phyloP scores from a whole-genome alignment of 2,888 invertebrate genomes.

The Pterobdella sp. region DNA sequence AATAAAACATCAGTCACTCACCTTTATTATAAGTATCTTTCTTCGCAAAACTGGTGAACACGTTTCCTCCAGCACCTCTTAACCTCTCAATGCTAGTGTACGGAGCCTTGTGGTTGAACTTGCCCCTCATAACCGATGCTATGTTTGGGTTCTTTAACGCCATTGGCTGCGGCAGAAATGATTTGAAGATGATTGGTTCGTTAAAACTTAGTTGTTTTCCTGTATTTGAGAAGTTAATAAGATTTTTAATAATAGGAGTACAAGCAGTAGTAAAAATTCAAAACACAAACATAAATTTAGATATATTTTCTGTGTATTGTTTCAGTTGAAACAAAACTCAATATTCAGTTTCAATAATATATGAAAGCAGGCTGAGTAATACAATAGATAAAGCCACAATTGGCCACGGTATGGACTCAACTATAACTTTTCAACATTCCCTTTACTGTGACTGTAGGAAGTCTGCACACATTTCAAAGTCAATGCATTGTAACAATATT shows the following conservation, averaged over 20 bases:
- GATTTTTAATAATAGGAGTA: not conserved
- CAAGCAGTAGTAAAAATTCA: not conserved
- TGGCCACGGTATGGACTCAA: too few species aligned
- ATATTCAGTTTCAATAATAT: too few species aligned
- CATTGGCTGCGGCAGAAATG: not conserved
- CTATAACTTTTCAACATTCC: too few species aligned
- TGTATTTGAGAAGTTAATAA: not conserved
- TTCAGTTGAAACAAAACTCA: too few species aligned
- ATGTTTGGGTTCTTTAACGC: constrained; percentile 7
- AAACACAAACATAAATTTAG: too few species aligned
- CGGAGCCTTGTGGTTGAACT: not conserved
- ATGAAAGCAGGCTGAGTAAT: too few species aligned
- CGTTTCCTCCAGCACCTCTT: not conserved
- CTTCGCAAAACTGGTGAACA: constrained; percentile 19
- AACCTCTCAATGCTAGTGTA: not conserved
- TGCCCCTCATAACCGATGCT: constrained; percentile 2
- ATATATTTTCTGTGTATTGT: too few species aligned
- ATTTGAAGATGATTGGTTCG: not conserved
- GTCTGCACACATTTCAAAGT: too few species aligned
- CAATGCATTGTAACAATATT: too few species aligned
- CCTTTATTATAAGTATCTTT: constrained; percentile 2
- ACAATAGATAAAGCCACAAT: too few species aligned
- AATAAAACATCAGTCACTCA: too few species aligned
- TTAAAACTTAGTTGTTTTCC: not conserved
- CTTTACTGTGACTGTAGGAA: too few species aligned